A percentile compares a stretch with the other conserved stretches of the same genome.
Evolutionary conservation across 2,113 vertebrate species (phyloP).

Genomic region (Xerus inauris): DNA sequence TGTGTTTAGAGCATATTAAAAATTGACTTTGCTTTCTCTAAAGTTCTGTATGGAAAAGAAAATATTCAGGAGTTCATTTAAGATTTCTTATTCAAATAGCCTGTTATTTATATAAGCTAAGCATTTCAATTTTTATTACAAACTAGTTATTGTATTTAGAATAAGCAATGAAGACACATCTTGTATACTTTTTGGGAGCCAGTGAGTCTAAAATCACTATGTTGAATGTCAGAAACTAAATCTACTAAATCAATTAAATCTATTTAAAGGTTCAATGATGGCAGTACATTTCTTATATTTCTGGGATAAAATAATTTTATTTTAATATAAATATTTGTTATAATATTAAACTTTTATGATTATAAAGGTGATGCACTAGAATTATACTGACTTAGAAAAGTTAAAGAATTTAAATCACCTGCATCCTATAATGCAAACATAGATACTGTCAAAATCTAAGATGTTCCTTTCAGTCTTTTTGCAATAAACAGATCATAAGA

Average conservation of each 20-base stretch:
- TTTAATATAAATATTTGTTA: background rate
- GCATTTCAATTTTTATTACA: background rate
- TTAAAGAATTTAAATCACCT: background rate
- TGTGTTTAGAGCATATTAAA: background rate
- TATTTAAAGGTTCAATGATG: background rate
- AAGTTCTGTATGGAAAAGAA: conserved; percentile 19
- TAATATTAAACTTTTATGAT: background rate
- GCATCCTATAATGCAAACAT: background rate
- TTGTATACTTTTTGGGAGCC: background rate
- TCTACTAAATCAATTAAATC: background rate
- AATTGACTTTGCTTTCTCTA: background rate
- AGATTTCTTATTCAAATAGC: background rate
- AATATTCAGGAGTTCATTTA: background rate
- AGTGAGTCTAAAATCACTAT: background rate
- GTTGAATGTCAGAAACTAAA: background rate
- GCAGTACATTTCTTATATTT: background rate
- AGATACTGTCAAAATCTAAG: background rate
- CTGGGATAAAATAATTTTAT: background rate
- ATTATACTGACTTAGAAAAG: background rate
- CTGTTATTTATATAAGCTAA: background rate
- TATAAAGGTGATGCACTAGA: background rate
- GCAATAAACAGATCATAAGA: background rate
- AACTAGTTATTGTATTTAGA: background rate
- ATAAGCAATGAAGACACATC: background rate
- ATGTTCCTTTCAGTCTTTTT: background rate